Evolutionary conservation across 2,888 invertebrate species (phyloP).

Genomic region (Homarus gammarus): DNA sequence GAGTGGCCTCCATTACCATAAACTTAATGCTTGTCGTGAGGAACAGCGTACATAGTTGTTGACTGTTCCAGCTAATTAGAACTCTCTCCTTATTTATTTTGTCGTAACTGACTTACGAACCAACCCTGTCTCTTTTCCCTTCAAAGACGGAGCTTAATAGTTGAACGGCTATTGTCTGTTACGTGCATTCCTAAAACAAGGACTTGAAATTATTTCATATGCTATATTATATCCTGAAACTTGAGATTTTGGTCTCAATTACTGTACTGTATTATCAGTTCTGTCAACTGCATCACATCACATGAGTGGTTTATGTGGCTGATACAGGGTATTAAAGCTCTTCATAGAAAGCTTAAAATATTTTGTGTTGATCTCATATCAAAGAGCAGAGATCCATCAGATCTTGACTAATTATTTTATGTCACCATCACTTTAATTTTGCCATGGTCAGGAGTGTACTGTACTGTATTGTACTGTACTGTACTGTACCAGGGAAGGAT

Average conservation of each 20-base stretch:
- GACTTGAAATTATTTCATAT: background rate
- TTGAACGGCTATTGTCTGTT: background rate
- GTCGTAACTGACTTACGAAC: background rate
- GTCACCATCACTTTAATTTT: background rate
- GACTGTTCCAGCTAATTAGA: background rate
- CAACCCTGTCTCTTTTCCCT: background rate
- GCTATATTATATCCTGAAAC: background rate
- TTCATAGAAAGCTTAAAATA: background rate
- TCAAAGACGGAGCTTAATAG: background rate
- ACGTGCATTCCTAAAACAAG: background rate
- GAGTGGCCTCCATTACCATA: conserved; percentile 69
- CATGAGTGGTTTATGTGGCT: background rate
- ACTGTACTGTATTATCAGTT: background rate
- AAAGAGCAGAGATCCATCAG: background rate
- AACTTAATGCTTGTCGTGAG: conserved; percentile 64
- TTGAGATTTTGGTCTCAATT: background rate
- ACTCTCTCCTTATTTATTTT: background rate
- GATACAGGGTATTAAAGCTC: background rate
- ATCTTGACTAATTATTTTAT: background rate
- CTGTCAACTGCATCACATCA: background rate
- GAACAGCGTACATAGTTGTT: conserved; percentile 52
- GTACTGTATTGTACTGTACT: background rate
- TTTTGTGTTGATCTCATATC: background rate
- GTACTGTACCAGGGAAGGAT: background rate
- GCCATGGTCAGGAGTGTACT: background rate